Evolutionary conservation across 2,113 vertebrate species (phyloP).

Genomic region (Amphiprion percula): DNA sequence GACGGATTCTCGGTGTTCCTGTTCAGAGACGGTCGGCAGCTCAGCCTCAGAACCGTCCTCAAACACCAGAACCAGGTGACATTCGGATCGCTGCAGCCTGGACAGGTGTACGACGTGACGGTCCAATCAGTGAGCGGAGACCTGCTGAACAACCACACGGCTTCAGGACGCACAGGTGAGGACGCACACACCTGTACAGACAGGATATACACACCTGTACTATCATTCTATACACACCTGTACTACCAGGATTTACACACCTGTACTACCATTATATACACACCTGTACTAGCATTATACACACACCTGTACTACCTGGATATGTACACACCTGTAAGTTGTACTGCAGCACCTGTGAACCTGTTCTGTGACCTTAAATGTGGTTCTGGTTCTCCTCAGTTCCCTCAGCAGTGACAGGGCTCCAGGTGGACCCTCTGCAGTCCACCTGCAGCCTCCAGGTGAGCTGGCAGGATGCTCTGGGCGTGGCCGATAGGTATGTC

Average conservation of each 20-base stretch:
- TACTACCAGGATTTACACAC: too few relatives aligned
- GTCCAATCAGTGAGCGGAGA: slow-evolving; percentile 90
- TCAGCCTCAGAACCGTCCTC: slow-evolving; percentile 84
- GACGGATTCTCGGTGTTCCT: slow-evolving; percentile 90
- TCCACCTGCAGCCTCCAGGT: slow-evolving; percentile 88
- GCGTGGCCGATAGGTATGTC: slow-evolving; percentile 89
- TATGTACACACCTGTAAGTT: too few relatives aligned
- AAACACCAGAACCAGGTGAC: slow-evolving; percentile 88
- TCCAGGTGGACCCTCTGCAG: slow-evolving; percentile 84
- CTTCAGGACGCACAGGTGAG: slow-evolving; percentile 89
- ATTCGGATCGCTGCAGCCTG: slow-evolving; percentile 89
- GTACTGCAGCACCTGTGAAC: too few relatives aligned
- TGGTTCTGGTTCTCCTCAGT: slow-evolving; percentile 45
- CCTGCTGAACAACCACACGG: slow-evolving; percentile 87
- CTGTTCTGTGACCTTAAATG: too few relatives aligned
- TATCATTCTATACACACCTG: too few relatives aligned
- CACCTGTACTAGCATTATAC: not conserved
- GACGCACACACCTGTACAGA: not conserved
- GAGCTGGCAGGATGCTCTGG: slow-evolving; percentile 89
- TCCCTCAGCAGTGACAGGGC: slow-evolving; percentile 82
- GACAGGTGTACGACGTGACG: slow-evolving; percentile 88
- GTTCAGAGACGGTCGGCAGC: slow-evolving; percentile 77
- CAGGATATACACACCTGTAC: not conserved
- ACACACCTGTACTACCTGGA: too few relatives aligned
- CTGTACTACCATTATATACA: not conserved